These are phyloP conservation scores for Eulacestoma nigropectus DNA, from an alignment of 2,113 vertebrate genomes.

Conservation along the genomic window DNA sequence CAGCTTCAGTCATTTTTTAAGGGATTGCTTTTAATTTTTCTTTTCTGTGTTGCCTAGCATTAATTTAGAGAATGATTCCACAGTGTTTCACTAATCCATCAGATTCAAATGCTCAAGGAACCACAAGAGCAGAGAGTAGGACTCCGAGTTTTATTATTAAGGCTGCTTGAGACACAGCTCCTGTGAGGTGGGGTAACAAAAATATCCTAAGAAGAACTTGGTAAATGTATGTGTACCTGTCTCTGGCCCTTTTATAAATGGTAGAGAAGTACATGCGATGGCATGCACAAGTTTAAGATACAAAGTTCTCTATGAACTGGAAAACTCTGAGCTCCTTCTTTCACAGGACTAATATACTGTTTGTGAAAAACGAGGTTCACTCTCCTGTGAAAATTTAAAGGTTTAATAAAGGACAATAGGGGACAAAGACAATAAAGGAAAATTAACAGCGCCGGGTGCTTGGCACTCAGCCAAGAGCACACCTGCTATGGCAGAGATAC, in stretches of 20 bases:
- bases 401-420: too few species aligned
- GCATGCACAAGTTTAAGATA: background rate
- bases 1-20: background rate
- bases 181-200: background rate
- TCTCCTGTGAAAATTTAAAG: too few species aligned
- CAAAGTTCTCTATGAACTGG: background rate
- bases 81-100: background rate
- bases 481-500: too few species aligned
- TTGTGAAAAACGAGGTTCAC: too few species aligned
- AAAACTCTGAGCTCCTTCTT: background rate
- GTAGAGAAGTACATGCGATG: background rate
- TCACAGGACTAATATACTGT: background rate
- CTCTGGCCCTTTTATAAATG: background rate
- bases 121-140: background rate
- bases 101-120: background rate
- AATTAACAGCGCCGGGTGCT: too few species aligned
- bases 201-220: background rate
- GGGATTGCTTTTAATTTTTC: background rate
- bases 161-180: background rate
- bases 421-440: too few species aligned
- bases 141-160: background rate
- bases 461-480: too few species aligned
- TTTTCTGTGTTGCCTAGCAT: background rate
- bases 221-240: background rate
- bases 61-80: background rate